These are phyloP conservation scores for Amphipyra tragopoginis DNA, from an alignment of 2,888 invertebrate genomes.

Conservation along the genomic window DNA sequence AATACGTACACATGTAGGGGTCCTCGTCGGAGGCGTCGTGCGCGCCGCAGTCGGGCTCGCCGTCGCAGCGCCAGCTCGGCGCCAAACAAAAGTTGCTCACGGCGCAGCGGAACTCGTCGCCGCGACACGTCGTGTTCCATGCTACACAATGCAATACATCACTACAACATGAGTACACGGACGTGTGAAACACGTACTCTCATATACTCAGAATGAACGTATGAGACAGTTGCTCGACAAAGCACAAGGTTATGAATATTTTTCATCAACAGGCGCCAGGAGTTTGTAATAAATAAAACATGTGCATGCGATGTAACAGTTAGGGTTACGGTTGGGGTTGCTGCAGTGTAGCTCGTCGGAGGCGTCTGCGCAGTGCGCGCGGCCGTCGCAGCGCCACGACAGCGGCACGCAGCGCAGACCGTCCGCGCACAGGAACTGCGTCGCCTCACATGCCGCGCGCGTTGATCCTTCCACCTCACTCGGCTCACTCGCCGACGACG, in stretches of 20 bases:
- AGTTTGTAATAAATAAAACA: no score
- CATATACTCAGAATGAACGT: no score
- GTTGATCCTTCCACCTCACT: constrained; percentile 21
- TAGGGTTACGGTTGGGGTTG: constrained; percentile 57
- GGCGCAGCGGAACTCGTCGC: constrained; percentile 93
- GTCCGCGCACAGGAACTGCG: constrained; percentile 90
- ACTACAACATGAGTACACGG: neutral
- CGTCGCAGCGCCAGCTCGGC: constrained; percentile 94
- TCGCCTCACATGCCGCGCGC: constrained; percentile 69
- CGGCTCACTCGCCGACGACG: constrained; percentile 6
- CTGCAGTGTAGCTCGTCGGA: constrained; percentile 91
- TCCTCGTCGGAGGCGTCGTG: constrained; percentile 93
- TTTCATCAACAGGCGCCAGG: no score
- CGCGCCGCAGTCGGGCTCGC: constrained; percentile 93
- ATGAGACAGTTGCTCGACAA: no score
- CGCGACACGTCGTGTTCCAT: constrained; percentile 89
- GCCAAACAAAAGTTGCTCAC: constrained; percentile 93
- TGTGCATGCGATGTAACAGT: no score
- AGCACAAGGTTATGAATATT: no score
- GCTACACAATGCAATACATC: constrained; percentile 64
- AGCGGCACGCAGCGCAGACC: constrained; percentile 91
- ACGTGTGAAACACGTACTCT: no score
- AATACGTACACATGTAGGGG: constrained; percentile 88
- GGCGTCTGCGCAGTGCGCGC: constrained; percentile 91
- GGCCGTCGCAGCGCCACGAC: constrained; percentile 91